phyloP scores from a whole-genome alignment of 2,888 invertebrate species.

The Yponomeuta plumbellus region DNA sequence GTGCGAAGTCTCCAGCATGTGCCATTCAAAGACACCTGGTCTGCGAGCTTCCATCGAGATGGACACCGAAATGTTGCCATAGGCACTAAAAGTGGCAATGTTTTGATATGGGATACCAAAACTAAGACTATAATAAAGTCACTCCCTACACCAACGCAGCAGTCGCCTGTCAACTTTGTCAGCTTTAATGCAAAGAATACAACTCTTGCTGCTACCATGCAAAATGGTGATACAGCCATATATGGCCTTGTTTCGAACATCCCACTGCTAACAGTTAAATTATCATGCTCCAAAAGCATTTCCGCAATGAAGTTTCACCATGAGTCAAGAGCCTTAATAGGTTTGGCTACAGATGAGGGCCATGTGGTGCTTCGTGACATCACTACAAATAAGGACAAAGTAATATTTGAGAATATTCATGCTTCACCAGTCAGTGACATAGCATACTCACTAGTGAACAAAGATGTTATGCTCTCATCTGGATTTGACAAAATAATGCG shows the following conservation, averaged over 20 bases:
- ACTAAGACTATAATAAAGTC: constrained; percentile 63
- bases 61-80: constrained; percentile 65
- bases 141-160: constrained; percentile 57
- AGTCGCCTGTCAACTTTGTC: constrained; percentile 54
- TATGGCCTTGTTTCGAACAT: constrained; percentile 71
- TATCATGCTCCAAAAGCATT: constrained; percentile 58
- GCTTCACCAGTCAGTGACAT: constrained; percentile 76
- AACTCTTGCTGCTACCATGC: constrained; percentile 63
- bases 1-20: constrained; percentile 64
- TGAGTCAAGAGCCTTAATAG: constrained; percentile 59
- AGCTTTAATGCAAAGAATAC: constrained; percentile 70
- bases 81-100: constrained; percentile 64
- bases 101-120: constrained; percentile 71
- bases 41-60: constrained; percentile 65
- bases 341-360: constrained; percentile 71
- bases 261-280: constrained; percentile 59
- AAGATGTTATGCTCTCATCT: constrained; percentile 72
- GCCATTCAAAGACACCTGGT: constrained; percentile 65
- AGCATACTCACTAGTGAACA: constrained; percentile 72
- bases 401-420: constrained; percentile 68
- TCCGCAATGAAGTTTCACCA: constrained; percentile 70
- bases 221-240: constrained; percentile 67
- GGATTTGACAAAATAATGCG: constrained; percentile 76
- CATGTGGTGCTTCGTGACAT: constrained; percentile 64
- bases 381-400: constrained; percentile 64